phyloP scores from a whole-genome alignment of 2,888 invertebrate genomes.

The Rosalia funebris region DNA sequence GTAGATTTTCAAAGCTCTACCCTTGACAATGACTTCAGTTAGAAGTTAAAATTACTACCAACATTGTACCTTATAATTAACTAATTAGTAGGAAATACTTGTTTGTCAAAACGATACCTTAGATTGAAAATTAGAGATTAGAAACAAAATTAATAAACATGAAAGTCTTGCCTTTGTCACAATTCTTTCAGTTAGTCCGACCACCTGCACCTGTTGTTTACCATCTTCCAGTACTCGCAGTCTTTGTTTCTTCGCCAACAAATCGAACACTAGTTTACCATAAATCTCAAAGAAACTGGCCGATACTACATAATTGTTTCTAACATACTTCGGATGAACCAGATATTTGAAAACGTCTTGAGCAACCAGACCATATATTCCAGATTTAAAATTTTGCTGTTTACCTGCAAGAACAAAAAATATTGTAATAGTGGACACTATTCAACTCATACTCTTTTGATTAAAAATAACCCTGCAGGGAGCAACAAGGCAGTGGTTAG shows the following conservation, averaged over 20 bases:
- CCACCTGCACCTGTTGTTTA: slow-evolving; percentile 96
- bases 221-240: slow-evolving; percentile 96
- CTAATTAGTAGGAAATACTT: too few species aligned
- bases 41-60: too few species aligned
- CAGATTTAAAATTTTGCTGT: slow-evolving; percentile 85
- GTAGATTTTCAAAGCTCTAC: too few species aligned
- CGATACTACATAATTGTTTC: slow-evolving; percentile 86
- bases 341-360: slow-evolving; percentile 84
- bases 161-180: slow-evolving; percentile 64
- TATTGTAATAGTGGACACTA: background rate
- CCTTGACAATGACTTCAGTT: too few species aligned
- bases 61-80: too few species aligned
- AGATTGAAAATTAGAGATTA: too few species aligned
- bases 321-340: slow-evolving; percentile 77
- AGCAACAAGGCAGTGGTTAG: too few species aligned
- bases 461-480: background rate
- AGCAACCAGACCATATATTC: slow-evolving; percentile 97
- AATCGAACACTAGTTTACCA: slow-evolving; percentile 93
- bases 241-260: slow-evolving; percentile 91
- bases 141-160: too few species aligned
- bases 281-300: slow-evolving; percentile 99
- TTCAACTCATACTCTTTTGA: background rate
- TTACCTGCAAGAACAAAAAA: slow-evolving; percentile 43
- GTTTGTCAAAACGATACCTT: too few species aligned
- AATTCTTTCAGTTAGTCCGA: slow-evolving; percentile 91